Percentiles rank a stretch among this genome's conserved stretches.
These are phyloP conservation scores for Thecophora atra DNA, from an alignment of 2,888 invertebrate genomes.

Conservation along the genomic window DNA sequence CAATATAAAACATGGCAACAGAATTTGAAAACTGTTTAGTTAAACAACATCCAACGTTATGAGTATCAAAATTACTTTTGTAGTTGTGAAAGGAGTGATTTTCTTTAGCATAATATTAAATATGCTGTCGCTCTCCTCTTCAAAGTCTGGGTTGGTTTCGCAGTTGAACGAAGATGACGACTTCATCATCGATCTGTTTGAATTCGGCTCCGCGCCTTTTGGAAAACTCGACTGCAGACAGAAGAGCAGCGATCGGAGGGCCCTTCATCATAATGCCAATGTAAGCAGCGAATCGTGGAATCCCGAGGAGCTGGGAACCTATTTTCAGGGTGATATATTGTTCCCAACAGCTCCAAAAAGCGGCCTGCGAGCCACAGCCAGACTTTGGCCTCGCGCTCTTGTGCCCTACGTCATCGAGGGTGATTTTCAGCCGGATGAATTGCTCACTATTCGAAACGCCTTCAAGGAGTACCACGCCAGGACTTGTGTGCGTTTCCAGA, in stretches of 20 bases:
- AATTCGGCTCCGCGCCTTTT: conserved; percentile 56
- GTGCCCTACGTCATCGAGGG: conserved; percentile 78
- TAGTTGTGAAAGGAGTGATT: neutral
- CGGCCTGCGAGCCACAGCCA: conserved; percentile 67
- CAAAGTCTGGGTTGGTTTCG: neutral
- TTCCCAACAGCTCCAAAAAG: conserved; percentile 63
- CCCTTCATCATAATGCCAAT: conserved; percentile 37
- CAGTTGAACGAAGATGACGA: neutral
- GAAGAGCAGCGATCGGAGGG: conserved; percentile 49
- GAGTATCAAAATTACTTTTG: neutral
- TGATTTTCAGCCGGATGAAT: conserved; percentile 70
- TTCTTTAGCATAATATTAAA: neutral
- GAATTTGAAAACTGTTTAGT: neutral
- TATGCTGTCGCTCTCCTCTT: neutral
- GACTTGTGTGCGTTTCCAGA: conserved; percentile 79
- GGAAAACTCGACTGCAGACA: conserved; percentile 68
- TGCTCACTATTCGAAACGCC: conserved; percentile 72
- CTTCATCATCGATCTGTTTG: conserved; percentile 48
- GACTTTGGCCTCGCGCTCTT: conserved; percentile 74
- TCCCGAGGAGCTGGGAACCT: conserved; percentile 83
- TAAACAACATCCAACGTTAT: neutral
- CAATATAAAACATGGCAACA: neutral
- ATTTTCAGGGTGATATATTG: conserved; percentile 80
- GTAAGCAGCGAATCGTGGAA: conserved; percentile 68
- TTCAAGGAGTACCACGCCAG: conserved; percentile 77